Base-by-base conservation (phyloP, 2,888 invertebrate genomes). In the Phortica magna region DNA sequence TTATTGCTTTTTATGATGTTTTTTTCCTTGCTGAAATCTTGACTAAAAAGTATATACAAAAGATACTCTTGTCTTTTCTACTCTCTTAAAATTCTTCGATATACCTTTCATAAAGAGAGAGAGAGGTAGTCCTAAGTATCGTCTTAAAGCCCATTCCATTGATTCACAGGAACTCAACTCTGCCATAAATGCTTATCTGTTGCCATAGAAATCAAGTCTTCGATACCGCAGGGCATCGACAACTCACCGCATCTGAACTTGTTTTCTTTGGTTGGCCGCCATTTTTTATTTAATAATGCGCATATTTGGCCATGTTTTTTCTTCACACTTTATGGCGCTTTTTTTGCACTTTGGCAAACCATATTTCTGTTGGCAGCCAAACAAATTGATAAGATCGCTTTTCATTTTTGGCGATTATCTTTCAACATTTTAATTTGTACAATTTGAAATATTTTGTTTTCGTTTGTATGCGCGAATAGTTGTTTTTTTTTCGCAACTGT, bases 341-440 rank as follows among this genome's bases (percentile, higher is more conserved):
- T 14, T 14, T 57, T 14, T 39, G 22, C 31, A 31, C 31, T 31
- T 61, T 61, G 22, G 31, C 5, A n/a, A n/a, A n/a, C n/a, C n/a
- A 61, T 17, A 22, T 22, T 61, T 61, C 61, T n/a, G 70, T 71
- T 55, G 70, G 70, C 70, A 71, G 70, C 53, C 70, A 57, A 78
- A 55, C 43, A 48, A 53, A 76, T 70, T 74, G 78, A 72, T 75
- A 76, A 71, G 73, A 43, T 48, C 42, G 65, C 61, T 73, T 55
- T 67, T 73, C 61, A 71, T n/a, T 42, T 43, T 5, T 7, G 10
- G 68, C 75, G 73, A 77, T 75, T 80, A 79, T 75, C 76, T 71
- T 70, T 65, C 55, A 76, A 81, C 76, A 71, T 43, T 80, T 78
- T 75, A 78, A 77, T 76, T 75, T 73, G 75, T 12, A 53, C 22